Percentiles rank a stretch among this genome's conserved stretches.
Evolutionary conservation across 2,113 vertebrate genomes (phyloP).

Genomic region (Platysteira castanea): DNA sequence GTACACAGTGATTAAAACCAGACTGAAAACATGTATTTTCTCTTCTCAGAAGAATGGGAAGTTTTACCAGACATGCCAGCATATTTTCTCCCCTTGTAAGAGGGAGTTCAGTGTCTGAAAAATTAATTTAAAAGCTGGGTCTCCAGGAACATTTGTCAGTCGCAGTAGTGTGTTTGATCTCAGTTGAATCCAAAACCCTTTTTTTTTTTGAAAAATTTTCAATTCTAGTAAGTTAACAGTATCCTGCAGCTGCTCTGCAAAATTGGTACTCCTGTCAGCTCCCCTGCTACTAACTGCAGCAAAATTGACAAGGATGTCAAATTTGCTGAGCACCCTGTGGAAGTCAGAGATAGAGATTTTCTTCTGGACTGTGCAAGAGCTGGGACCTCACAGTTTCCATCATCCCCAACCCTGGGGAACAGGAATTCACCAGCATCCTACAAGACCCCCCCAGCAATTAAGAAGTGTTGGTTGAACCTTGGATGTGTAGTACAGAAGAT

Average conservation of each 20-base stretch:
- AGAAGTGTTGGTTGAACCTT: background rate
- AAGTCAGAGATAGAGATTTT: background rate
- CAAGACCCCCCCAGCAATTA: background rate
- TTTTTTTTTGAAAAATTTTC: background rate
- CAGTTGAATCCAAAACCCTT: background rate
- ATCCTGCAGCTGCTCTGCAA: background rate
- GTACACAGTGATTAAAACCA: background rate
- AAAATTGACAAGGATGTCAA: conserved; percentile 1
- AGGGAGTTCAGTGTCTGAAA: background rate
- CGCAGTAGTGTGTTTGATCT: background rate
- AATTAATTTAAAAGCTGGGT: background rate
- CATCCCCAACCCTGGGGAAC: background rate
- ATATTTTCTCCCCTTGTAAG: background rate
- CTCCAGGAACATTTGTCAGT: background rate
- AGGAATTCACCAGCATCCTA: background rate
- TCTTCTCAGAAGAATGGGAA: background rate
- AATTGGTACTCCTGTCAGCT: conserved; percentile 16
- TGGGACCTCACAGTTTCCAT: background rate
- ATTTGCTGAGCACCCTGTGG: background rate
- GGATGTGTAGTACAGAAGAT: background rate
- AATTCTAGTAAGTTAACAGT: background rate
- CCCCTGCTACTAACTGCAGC: background rate
- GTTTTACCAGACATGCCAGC: background rate
- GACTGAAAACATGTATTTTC: background rate
- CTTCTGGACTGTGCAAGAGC: background rate